Evolutionary conservation across 2,797 vertebrate genomes (phyloP).

Genomic region (Oreonectes daqikongensis): DNA sequence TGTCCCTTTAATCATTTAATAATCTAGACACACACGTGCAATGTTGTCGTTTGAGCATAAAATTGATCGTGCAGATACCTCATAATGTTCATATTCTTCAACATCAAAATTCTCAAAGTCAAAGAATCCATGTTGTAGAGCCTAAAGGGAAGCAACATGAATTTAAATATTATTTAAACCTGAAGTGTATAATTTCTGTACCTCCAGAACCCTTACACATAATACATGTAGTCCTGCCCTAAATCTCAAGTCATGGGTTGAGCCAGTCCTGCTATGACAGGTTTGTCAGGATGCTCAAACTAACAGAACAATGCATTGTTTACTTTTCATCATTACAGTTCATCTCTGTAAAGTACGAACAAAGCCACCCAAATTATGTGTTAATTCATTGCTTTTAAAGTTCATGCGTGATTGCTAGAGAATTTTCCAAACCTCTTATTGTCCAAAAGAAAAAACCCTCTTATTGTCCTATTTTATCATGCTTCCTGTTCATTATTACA

Average conservation of each 20-base stretch:
- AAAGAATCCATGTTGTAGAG: conserved; percentile 87
- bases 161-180: conserved; percentile 15
- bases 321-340: not conserved
- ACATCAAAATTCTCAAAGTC: conserved; percentile 90
- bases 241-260: not conserved
- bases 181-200: not conserved
- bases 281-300: not conserved
- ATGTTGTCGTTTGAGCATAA: not conserved
- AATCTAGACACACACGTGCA: not conserved
- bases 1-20: not conserved
- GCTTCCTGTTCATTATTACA: not conserved
- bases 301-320: not conserved
- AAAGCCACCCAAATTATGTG: not conserved
- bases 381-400: not conserved
- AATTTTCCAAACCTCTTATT: not conserved
- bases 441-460: too few species aligned
- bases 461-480: not conserved
- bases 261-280: too few species aligned
- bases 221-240: not conserved
- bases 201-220: too few species aligned
- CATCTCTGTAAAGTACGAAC: not conserved
- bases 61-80: conserved; percentile 72
- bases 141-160: conserved; percentile 69
- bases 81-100: conserved; percentile 93
- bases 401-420: not conserved